Conservation (phyloP, 2,888 invertebrate species). For the Gryllus longicercus region DNA sequence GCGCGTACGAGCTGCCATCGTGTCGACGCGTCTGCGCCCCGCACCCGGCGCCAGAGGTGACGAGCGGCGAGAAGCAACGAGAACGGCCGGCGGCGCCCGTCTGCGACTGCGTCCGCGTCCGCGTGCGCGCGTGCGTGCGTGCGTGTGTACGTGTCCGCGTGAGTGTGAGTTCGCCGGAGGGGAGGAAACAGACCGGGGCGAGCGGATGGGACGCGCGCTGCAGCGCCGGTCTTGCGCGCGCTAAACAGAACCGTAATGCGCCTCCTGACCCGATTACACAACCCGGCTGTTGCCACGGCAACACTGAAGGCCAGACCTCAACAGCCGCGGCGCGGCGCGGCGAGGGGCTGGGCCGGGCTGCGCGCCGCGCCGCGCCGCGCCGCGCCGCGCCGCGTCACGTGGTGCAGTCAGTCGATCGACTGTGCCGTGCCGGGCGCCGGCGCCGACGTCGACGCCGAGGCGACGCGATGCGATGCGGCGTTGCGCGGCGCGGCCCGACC, state of each 20-base stretch:
- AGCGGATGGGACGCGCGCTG: background rate
- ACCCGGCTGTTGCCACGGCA: conserved; percentile 17
- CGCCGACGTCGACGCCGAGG: background rate
- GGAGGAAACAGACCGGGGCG: too few species aligned
- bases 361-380: too few species aligned
- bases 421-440: background rate
- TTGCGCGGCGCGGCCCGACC: too few species aligned
- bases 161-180: too few species aligned
- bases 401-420: conserved; percentile 10
- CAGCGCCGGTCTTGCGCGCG: conserved; percentile 17
- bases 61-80: too few species aligned
- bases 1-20: background rate
- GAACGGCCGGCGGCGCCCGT: too few species aligned
- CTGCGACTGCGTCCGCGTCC: too few species aligned
- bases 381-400: background rate
- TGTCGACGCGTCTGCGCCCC: background rate
- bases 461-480: background rate
- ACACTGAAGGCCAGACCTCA: conserved; percentile 7
- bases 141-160: too few species aligned
- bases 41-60: too few species aligned
- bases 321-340: conserved; percentile 4
- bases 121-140: too few species aligned
- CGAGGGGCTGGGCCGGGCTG: background rate
- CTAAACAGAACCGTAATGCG: conserved; percentile 2
- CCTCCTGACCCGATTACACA: conserved; percentile 17